Percentiles rank a stretch among this genome's conserved stretches.
phyloP scores from a whole-genome alignment of 2,113 vertebrate genomes.

The Tursiops truncatus region DNA sequence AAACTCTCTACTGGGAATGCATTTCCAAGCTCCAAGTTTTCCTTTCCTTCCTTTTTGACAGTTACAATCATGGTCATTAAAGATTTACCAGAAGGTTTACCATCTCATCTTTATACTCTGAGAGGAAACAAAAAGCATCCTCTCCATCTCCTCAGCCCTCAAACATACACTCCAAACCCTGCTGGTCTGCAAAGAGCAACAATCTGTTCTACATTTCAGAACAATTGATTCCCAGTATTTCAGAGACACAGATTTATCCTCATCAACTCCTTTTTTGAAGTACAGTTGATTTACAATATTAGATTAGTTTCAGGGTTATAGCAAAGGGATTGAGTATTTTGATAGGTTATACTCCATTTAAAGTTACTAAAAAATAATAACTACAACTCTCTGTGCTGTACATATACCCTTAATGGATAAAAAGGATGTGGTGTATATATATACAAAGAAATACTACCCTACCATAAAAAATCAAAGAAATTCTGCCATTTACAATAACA shows the following conservation, averaged over 20 bases:
- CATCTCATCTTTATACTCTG: neutral
- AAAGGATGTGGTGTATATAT: neutral
- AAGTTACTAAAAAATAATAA: neutral
- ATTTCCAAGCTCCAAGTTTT: conserved; percentile 1
- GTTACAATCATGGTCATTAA: neutral
- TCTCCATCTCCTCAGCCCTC: neutral
- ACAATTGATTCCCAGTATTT: neutral
- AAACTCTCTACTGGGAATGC: neutral
- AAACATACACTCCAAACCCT: neutral
- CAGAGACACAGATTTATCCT: neutral
- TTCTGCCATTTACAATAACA: neutral
- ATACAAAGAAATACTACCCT: neutral
- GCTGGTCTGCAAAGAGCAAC: neutral
- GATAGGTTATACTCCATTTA: neutral
- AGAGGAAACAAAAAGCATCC: neutral
- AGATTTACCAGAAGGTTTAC: neutral
- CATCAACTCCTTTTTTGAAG: neutral
- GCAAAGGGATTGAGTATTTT: neutral
- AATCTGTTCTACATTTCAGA: neutral
- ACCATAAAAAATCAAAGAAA: neutral
- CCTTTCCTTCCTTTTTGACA: neutral
- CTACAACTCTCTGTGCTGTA: neutral
- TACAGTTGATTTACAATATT: neutral
- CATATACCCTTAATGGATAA: neutral
- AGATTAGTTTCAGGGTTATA: neutral